Percentiles rank a stretch among this genome's conserved stretches.
Evolutionary conservation across 2,888 invertebrate genomes (phyloP).

Genomic region (Phengaris arion): DNA sequence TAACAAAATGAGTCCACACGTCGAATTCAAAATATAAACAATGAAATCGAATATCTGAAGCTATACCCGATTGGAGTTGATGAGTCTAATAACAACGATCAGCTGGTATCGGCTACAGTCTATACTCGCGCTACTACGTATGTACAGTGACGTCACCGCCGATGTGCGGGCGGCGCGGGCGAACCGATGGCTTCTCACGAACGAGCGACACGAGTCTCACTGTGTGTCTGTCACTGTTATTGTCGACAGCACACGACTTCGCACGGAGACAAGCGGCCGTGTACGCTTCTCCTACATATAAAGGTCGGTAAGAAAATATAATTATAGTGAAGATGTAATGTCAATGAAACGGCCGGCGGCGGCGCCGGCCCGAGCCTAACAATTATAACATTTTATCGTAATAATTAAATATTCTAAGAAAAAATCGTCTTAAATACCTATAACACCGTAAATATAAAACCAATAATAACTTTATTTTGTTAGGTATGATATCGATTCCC

Average conservation of each 20-base stretch:
- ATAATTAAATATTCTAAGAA: conserved; percentile 79
- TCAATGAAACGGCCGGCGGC: conserved; percentile 71
- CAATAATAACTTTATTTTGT: conserved; percentile 79
- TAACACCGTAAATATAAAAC: conserved; percentile 80
- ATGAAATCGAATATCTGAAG: conserved; percentile 70
- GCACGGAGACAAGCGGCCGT: conserved; percentile 76
- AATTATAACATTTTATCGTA: conserved; percentile 76
- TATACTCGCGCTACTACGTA: conserved; percentile 77
- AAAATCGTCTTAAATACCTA: conserved; percentile 80
- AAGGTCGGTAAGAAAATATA: conserved; percentile 78
- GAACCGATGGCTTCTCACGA: conserved; percentile 79
- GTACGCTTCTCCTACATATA: conserved; percentile 75
- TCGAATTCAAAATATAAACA: conserved; percentile 64
- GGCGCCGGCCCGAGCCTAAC: conserved; percentile 71
- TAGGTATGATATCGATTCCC: conserved; percentile 79
- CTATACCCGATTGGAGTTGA: conserved; percentile 72
- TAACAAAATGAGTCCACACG: conserved; percentile 66
- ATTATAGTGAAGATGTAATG: conserved; percentile 78
- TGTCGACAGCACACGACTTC: conserved; percentile 59
- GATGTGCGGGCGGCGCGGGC: conserved; percentile 68
- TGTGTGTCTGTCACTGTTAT: conserved; percentile 55
- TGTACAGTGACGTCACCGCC: conserved; percentile 69
- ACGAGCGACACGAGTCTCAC: conserved; percentile 73
- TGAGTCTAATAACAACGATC: conserved; percentile 77
- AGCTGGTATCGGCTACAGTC: conserved; percentile 71